Percentiles rank a stretch among this genome's conserved stretches.
Evolutionary conservation across 2,888 invertebrate species (phyloP).

Genomic region (Ctenicera cuprea): DNA sequence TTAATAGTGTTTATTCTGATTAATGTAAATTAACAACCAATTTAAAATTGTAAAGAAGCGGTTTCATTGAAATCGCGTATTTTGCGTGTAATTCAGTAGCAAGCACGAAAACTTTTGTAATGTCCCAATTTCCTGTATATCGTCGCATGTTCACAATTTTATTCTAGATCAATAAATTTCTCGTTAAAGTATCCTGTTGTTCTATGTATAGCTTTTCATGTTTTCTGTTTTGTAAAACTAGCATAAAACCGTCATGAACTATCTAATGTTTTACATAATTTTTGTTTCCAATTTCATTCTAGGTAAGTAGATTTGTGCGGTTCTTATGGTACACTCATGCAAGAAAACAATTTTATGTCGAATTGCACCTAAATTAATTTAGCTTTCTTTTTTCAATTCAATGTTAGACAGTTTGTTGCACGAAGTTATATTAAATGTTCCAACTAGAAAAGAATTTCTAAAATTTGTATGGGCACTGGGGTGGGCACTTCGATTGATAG

Average conservation of each 20-base stretch:
- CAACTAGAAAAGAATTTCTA: too few relatives aligned
- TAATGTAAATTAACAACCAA: too few relatives aligned
- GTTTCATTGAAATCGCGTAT: not conserved
- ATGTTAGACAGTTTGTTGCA: too few relatives aligned
- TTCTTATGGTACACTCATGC: too few relatives aligned
- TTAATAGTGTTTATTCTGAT: too few relatives aligned
- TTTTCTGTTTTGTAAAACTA: not conserved
- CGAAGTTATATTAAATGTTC: too few relatives aligned
- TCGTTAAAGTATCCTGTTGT: not conserved
- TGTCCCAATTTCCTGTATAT: slow-evolving; percentile 19
- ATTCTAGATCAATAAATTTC: slow-evolving; percentile 6
- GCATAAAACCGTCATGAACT: not conserved
- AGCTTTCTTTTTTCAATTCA: not conserved
- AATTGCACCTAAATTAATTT: too few relatives aligned
- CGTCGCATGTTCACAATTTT: slow-evolving; percentile 5
- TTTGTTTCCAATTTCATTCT: not conserved
- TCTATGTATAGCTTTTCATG: not conserved
- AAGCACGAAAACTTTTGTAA: slow-evolving; percentile 11
- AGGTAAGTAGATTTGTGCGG: not conserved
- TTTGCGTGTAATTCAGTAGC: not conserved
- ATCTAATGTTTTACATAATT: not conserved
- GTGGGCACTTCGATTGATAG: too few relatives aligned
- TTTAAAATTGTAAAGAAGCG: too few relatives aligned
- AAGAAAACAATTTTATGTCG: too few relatives aligned
- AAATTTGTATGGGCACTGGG: too few relatives aligned